Evolutionary conservation across 1,140 invertebrate genomes (phyloP).

Genomic region (Phymorhynchus buccinoides): DNA sequence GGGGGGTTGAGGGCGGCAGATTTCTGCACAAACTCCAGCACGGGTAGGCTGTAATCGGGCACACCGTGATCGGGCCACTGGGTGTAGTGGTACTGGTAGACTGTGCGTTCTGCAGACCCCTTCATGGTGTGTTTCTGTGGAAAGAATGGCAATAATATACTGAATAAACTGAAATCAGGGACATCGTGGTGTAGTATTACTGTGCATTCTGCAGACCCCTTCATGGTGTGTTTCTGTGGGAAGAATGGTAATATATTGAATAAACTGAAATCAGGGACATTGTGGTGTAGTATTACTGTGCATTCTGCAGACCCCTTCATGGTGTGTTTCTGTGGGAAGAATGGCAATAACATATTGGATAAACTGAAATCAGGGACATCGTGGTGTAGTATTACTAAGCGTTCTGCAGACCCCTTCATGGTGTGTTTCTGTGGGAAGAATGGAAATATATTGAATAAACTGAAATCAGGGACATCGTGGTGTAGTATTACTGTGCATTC

Average conservation of each 20-base stretch:
- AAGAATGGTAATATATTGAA: neutral
- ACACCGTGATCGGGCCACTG: conserved; percentile 98
- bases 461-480: too few species aligned
- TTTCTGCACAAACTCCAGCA: conserved; percentile 93
- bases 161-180: too few species aligned
- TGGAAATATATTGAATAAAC: neutral
- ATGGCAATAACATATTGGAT: too few species aligned
- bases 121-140: conserved; percentile 78
- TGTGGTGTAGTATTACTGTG: too few species aligned
- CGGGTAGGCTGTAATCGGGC: conserved; percentile 94
- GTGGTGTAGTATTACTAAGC: too few species aligned
- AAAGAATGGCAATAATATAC: neutral
- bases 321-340: too few species aligned
- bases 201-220: conserved; percentile 79
- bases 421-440: too few species aligned
- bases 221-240: conserved; percentile 78
- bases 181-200: conserved; percentile 74
- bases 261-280: too few species aligned
- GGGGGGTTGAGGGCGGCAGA: conserved; percentile 88
- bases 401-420: too few species aligned
- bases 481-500: conserved; percentile 83
- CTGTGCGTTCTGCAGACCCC: conserved; percentile 79
- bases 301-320: too few species aligned
- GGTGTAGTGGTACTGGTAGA: conserved; percentile 97
- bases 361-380: too few species aligned